Percentiles rank a stretch among this genome's conserved stretches.
phyloP scores from a whole-genome alignment of 2,797 vertebrate species.

The Chanos chanos region DNA sequence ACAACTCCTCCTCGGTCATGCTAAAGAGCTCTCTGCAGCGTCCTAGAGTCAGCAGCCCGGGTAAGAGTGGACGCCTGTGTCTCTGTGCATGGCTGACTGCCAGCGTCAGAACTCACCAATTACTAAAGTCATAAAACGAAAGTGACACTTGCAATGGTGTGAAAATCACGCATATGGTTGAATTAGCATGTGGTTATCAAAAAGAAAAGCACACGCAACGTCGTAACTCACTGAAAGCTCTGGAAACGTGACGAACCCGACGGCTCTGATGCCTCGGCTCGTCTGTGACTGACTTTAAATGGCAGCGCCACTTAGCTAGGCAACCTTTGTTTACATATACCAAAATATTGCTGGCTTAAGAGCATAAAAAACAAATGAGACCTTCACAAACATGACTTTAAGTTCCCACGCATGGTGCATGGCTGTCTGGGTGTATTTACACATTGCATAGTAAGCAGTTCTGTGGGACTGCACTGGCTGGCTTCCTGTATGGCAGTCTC shows the following conservation, averaged over 20 bases:
- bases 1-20: neutral
- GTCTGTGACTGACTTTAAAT: too few species aligned
- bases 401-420: constrained; percentile 13
- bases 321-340: neutral
- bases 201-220: too few species aligned
- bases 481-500: constrained; percentile 26
- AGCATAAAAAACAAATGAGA: neutral
- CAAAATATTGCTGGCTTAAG: neutral
- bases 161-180: too few species aligned
- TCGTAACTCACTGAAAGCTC: too few species aligned
- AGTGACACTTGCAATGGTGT: too few species aligned
- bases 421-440: neutral
- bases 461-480: constrained; percentile 19
- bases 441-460: constrained; percentile 39
- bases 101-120: too few species aligned
- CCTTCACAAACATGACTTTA: neutral
- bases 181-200: too few species aligned
- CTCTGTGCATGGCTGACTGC: too few species aligned
- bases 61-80: constrained; percentile 22
- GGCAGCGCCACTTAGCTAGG: constrained; percentile 50
- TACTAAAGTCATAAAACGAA: too few species aligned
- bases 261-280: too few species aligned
- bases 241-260: too few species aligned
- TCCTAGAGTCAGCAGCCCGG: constrained; percentile 4
- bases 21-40: neutral